Evolutionary conservation across 2,888 invertebrate genomes (phyloP), one percentile per base, ranked within the genome.

Genomic region (Drosophila stalkeri): DNA sequence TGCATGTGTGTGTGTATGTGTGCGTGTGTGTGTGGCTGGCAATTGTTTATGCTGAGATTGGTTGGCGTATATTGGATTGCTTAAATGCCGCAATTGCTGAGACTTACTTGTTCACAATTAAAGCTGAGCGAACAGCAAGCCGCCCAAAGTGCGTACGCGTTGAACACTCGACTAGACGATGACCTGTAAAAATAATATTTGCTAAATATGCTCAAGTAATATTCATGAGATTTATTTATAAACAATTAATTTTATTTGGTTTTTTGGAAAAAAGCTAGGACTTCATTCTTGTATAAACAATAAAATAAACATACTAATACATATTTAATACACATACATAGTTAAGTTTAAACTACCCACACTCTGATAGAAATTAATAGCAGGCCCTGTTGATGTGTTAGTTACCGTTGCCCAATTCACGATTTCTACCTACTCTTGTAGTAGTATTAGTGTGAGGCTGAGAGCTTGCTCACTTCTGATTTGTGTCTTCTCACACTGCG

Each of bases 1-100:
- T 54, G 11, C 35, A 9, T 27, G 46, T 46, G n/a, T 41, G 49
- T 27, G 14, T 61, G 16, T 18, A 18, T 59, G 20, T 54, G 33
- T 18, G n/a, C 20, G 27, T 63, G 33, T 18, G n/a, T 27, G 27
- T 63, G 44, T 20, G 33, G 27, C 47, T 55, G 44, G 20, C 59
- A 63, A 69, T 61, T 63, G 62, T 56, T 75, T 80, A 31, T 46
- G 33, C 41, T 52, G 62, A 70, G 64, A 71, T 76, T 65, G 56
- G 51, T 35, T 63, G 37, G 23, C 49, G 27, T 41, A 52, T 66
- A 49, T 57, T 63, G 35, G 37, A 12, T 27, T 46, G 41, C 55
- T 70, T 70, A 76, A 80, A 76, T 69, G 62, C 41, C 60, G 33
- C 64, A 70, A 35, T 51, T 56, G 51, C 35, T 43, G 31, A 41